Evolutionary conservation across 2,113 vertebrate species (phyloP).

Genomic region (Gorsachius goisagi): DNA sequence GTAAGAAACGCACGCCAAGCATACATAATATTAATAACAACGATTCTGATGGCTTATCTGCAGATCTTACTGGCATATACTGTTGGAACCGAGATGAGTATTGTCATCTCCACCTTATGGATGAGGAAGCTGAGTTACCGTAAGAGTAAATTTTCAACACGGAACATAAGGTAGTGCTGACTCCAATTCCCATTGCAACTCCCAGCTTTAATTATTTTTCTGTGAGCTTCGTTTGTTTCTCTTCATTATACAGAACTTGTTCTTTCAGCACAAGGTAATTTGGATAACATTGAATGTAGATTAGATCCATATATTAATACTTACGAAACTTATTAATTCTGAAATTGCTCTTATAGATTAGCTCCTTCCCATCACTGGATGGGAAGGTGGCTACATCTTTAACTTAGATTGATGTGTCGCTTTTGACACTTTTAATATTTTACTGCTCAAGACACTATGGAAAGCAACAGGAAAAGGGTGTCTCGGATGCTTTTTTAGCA

Average conservation of each 20-base stretch:
- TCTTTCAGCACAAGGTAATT: slow-evolving; percentile 62
- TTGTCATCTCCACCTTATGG: slow-evolving; percentile 34
- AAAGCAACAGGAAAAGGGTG: not conserved
- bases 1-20: not conserved
- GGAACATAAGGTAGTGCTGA: not conserved
- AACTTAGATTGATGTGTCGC: not conserved
- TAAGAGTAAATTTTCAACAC: slow-evolving; percentile 31
- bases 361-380: not conserved
- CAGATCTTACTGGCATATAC: slow-evolving; percentile 19
- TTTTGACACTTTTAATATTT: not conserved
- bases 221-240: slow-evolving; percentile 12
- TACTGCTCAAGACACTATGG: not conserved
- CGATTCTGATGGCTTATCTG: slow-evolving; percentile 41
- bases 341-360: slow-evolving; percentile 6
- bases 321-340: not conserved
- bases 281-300: not conserved
- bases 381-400: not conserved
- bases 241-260: slow-evolving; percentile 18
- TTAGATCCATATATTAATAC: slow-evolving; percentile 36
- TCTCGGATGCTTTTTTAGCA: not conserved
- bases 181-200: slow-evolving; percentile 24
- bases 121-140: slow-evolving; percentile 22
- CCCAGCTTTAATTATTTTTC: slow-evolving; percentile 49
- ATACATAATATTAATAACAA: not conserved
- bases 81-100: not conserved